Conservation (phyloP, 23 tunicate genomes). For the Diplosoma virens region DNA sequence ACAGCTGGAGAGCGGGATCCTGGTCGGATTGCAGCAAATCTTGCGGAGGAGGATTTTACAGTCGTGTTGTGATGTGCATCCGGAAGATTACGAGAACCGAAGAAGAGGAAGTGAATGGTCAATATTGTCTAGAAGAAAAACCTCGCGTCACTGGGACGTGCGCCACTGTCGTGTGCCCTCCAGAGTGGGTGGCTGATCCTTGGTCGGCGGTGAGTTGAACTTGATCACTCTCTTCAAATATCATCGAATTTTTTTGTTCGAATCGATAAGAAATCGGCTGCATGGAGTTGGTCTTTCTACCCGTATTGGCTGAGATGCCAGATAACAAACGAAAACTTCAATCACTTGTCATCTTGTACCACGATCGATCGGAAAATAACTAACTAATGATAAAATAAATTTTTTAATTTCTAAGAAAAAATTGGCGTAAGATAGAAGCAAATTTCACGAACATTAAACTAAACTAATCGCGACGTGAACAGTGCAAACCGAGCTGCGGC, state of each 20-base stretch:
- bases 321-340: too few relatives aligned
- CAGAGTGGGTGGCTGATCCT: slow-evolving; percentile 61
- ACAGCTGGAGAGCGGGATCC: slow-evolving; percentile 75
- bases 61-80: slow-evolving; percentile 64
- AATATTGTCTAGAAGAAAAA: slow-evolving; percentile 50
- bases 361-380: too few relatives aligned
- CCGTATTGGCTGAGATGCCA: too few relatives aligned
- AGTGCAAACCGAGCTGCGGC: slow-evolving; percentile 90
- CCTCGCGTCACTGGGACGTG: slow-evolving; percentile 56
- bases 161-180: slow-evolving; percentile 73
- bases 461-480: neutral
- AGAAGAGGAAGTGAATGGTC: slow-evolving; percentile 61
- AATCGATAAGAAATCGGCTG: too few relatives aligned
- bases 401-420: too few relatives aligned
- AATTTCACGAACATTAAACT: too few relatives aligned
- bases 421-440: too few relatives aligned
- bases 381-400: too few relatives aligned
- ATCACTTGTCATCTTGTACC: too few relatives aligned
- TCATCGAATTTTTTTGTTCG: too few relatives aligned
- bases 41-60: slow-evolving; percentile 91
- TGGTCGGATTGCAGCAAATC: slow-evolving; percentile 83
- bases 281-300: too few relatives aligned
- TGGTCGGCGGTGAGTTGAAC: slow-evolving; percentile 77
- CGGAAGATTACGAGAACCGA: slow-evolving; percentile 53
- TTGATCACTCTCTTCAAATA: too few relatives aligned